Evolutionary conservation across 2,888 invertebrate genomes (phyloP), one percentile per base, ranked within the genome.

Genomic region (Flexamia atlantica): DNA sequence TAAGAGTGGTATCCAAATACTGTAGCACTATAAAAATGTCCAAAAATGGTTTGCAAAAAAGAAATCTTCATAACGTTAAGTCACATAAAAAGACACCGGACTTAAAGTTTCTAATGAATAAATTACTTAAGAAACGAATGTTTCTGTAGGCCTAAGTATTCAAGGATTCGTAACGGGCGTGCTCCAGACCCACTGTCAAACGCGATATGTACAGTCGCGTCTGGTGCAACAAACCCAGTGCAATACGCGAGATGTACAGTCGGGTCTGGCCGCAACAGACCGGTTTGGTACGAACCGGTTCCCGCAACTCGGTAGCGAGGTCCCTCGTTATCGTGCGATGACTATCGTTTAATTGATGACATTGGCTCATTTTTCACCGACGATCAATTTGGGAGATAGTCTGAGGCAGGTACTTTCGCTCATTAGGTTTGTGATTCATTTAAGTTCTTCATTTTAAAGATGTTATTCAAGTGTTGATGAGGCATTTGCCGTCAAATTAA

Each of bases 301-400:
- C 20, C 14, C 30, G 64, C 64, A 64, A 25, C 64, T 28, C 64
- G 64, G 64, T 64, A 64, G 64, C 64, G 36, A 36, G 20, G 20
- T 57, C 57, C 57, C 57, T 68, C 40, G 70, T 36, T 40, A 40
- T 10, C 23, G 40, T 17, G 40, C 70, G 70, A 70, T 70, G 70
- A 20, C 40, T 70, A 40, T 70, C 70, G 70, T 70, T 70, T 70
- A 70, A 70, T 70, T 36, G 70, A 70, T 70, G 70, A 70, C 70
- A 40, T 40, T 40, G 23, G n/a, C 70, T 70, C 70, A 40, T 70
- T 70, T 70, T 70, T 70, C 64, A 64, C 64, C 64, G 64, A 28
- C 64, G 64, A 64, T 64, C 64, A 64, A 64, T 64, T 64, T 64
- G 14, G 64, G 64, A 64, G 64, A 64, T 64, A 64, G 14, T 64